Evolutionary conservation across 2,113 vertebrate genomes (phyloP), one percentile per base, ranked within the genome.

Genomic region (Suncus etruscus): DNA sequence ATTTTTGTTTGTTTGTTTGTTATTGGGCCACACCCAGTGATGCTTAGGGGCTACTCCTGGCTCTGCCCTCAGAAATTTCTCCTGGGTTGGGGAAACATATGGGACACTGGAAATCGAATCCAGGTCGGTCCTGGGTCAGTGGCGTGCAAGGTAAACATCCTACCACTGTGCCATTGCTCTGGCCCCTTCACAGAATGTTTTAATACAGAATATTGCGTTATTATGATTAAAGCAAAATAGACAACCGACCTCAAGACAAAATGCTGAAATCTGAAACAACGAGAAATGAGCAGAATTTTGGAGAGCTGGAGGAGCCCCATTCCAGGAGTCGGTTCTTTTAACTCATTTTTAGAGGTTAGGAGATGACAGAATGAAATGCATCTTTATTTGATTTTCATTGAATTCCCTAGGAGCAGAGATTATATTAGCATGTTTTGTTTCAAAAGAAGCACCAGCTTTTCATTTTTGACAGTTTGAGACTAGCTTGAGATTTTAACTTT

Each of bases 341-440:
- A 86, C 39, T 87, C 50, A 76, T n/a, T 95, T 91, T 95, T 89
- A 89, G 74, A 87, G 81, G 80, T 61, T 66, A 92, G 86, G 68
- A 94, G 92, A 94, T 90, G 94, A 96, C 90, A 96, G 82, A 72
- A 87, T 90, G 54, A 90, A 94, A 94, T 86, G 58, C 8, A 61
- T 45, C 69, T 79, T 70, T 83, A 51, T 25, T 86, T 95, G 45
- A 93, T 91, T 90, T 90, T 76, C 39, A 63, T 8, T 58, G 77
- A 86, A 31, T 75, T 32, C 4, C 9, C 24, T 14, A 72, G 68
- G 68, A 94, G 76, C 63, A 11, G 48, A 74, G 61, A 25, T 91
- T 96, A 94, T 83, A 90, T 88, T 93, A 91, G 31, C 14, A 29
- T 48, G 22, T 85, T 93, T 88, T 86, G 11, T 74, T 94, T 91